Evolutionary conservation across 2,113 vertebrate genomes (phyloP).

Genomic region (Oceanodroma tethys): DNA sequence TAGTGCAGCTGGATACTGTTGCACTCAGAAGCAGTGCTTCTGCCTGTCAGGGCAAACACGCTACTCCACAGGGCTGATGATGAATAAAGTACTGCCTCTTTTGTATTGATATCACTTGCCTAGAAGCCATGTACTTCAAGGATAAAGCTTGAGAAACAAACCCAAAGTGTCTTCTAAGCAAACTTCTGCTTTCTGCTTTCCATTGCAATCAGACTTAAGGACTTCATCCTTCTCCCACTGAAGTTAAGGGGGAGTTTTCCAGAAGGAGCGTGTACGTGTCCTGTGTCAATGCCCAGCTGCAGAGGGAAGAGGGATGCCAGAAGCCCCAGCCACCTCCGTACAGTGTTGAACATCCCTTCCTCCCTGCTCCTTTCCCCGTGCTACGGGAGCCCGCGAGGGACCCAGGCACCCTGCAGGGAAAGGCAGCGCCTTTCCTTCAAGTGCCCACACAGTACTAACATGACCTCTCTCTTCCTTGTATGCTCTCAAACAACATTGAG

Average conservation of each 20-base stretch:
- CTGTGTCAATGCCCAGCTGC: not conserved
- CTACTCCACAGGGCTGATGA: not conserved
- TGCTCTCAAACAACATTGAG: not conserved
- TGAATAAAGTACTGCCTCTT: not conserved
- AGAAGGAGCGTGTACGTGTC: not conserved
- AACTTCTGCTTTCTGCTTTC: not conserved
- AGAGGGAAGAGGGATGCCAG: not conserved
- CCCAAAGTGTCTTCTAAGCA: not conserved
- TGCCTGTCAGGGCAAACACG: not conserved
- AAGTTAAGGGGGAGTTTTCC: not conserved
- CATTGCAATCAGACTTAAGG: not conserved
- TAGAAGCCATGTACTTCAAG: not conserved
- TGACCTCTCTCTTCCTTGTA: not conserved
- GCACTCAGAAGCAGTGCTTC: not conserved
- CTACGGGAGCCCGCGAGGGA: rapidly evolving
- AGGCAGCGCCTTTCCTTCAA: not conserved
- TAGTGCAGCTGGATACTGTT: not conserved
- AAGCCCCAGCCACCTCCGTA: not conserved
- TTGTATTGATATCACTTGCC: not conserved
- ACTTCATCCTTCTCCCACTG: not conserved
- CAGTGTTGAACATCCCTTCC: not conserved
- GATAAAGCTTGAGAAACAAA: not conserved
- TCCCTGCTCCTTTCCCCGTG: not conserved
- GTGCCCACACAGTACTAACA: not conserved
- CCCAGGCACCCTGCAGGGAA: not conserved